phyloP scores from a whole-genome alignment of 2,797 vertebrate genomes.

The Rhynchonycteris naso region DNA sequence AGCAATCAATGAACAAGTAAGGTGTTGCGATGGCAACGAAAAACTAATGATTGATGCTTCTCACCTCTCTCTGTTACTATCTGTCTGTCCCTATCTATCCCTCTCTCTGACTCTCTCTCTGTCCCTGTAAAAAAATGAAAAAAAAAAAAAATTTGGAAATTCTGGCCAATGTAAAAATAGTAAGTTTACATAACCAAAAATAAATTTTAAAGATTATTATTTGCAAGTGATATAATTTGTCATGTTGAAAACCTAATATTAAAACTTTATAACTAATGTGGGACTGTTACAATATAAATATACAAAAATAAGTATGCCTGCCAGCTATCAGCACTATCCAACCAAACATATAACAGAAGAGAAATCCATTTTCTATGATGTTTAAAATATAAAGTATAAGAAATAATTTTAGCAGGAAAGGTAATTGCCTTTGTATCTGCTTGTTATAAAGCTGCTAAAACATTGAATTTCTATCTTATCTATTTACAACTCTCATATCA shows the following conservation, averaged over 20 bases:
- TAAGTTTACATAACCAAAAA: not conserved
- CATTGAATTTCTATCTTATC: not conserved
- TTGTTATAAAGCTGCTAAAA: not conserved
- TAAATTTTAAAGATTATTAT: not conserved
- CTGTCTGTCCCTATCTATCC: too few species aligned
- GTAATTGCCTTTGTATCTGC: not conserved
- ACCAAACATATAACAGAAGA: not conserved
- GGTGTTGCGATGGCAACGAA: too few species aligned
- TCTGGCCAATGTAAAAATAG: not conserved
- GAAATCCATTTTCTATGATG: not conserved
- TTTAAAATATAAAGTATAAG: not conserved
- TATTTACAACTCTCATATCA: not conserved
- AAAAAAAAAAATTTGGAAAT: not conserved
- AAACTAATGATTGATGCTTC: too few species aligned
- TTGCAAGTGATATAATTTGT: constrained; percentile 10
- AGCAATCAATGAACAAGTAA: too few species aligned
- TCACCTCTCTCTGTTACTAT: too few species aligned
- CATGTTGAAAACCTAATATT: not conserved
- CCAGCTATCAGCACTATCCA: not conserved
- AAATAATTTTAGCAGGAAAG: constrained; percentile 5
- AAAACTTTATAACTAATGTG: constrained; percentile 29
- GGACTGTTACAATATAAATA: not conserved
- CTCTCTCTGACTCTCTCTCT: too few species aligned
- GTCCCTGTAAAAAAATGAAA: too few species aligned
- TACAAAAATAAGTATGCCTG: not conserved